Evolutionary conservation across 2,888 invertebrate species (phyloP), one percentile per base, ranked within the genome.

Genomic region (Caenorhabditis zanzibari): DNA sequence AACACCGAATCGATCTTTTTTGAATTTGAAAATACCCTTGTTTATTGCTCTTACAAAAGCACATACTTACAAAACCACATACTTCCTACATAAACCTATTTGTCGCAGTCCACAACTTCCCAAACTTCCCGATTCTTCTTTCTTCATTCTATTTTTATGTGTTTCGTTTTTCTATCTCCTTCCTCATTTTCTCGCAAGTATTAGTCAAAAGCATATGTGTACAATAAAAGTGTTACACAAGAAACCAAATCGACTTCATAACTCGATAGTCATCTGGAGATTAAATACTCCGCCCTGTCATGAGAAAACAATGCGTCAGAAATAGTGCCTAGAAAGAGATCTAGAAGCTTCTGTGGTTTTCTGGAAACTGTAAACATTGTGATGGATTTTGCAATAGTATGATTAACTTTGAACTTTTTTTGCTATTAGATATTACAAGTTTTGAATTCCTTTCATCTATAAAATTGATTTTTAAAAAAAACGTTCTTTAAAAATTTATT

Each of bases 161-260:
- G 69, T 69, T 81, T 81, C 63, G 44, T 81, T 73, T 68, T 66
- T 73, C 47, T 74, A 54, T 75, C 61, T 24, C 44, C 5, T 32
- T 19, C 47, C 47, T 47, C 47, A 47, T 81, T 56, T 63, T 75
- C 61, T 71, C 63, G 22, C 22, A 61, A 72, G 63, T 68, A 68
- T 68, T 76, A 61, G 74, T 71, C 68, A 32, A 74, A 81, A 81
- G 71, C 81, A 81, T 47, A 80, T 79, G 79, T 79, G 66, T 73
- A 66, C 56, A 72, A 73, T 73, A 73, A 80, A 73, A 58, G 26
- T 68, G 73, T 77, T 77, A 77, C 77, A 77, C 77, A 38, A 6
- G n/a, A 68, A 52, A 69, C 68, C 69, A 47, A 69, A 71, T 69
- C 69, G 69, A 69, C 69, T 77, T 77, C 77, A 77, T 77, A 77